These are phyloP conservation scores for Nemopilema nomurai DNA, from an alignment of 30 jellyfish, hydroid and myxozoan species.

Conservation along the genomic window DNA sequence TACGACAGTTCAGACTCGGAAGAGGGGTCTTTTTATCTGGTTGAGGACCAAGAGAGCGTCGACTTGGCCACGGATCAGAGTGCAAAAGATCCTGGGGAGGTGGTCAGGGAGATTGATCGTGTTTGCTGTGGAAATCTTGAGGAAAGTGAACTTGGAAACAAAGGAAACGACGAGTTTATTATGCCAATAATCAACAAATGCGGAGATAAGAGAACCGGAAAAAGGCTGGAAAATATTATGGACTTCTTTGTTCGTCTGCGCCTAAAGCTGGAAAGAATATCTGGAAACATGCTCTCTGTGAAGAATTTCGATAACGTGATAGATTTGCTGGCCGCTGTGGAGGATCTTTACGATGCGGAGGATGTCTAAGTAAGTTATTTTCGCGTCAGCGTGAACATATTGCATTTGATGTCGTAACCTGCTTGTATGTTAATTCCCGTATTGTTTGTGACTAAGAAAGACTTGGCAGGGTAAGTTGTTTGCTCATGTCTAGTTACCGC, in stretches of 20 bases:
- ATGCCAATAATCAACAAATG: background rate
- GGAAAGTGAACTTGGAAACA: background rate
- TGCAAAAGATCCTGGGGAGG: background rate
- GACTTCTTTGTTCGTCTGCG: constrained; percentile 46
- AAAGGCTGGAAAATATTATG: constrained; percentile 11
- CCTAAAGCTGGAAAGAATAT: constrained; percentile 45
- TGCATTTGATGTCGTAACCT: background rate
- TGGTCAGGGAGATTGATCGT: background rate
- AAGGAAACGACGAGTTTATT: background rate
- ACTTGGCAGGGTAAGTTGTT: no score
- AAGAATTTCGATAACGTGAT: constrained; percentile 12
- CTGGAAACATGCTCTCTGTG: background rate
- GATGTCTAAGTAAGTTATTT: background rate
- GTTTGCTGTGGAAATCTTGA: background rate
- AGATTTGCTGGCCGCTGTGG: constrained; percentile 1
- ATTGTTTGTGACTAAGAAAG: no score
- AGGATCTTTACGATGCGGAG: constrained; percentile 13
- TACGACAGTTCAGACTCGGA: constrained; percentile 34
- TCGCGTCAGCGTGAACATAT: background rate
- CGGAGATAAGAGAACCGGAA: background rate
- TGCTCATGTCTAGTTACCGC: no score
- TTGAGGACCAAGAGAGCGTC: background rate
- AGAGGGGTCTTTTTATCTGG: background rate
- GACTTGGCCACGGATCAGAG: background rate
- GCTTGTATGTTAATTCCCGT: background rate